Percentiles rank a stretch among this genome's conserved stretches.
These are phyloP conservation scores for Phaetusa simplex DNA, from an alignment of 2,113 vertebrate species.

Conservation along the genomic window DNA sequence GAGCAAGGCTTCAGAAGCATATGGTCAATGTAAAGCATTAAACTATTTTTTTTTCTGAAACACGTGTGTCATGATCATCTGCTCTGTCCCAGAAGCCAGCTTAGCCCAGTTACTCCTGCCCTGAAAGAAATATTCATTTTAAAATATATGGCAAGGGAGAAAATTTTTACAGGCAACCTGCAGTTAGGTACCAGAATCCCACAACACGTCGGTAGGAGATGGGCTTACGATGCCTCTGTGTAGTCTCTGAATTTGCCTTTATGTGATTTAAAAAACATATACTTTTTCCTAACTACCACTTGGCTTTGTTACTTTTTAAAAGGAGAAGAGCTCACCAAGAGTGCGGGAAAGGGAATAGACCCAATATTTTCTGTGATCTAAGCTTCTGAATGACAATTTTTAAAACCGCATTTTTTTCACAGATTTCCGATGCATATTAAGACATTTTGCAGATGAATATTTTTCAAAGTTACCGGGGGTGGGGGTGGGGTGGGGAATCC, in stretches of 20 bases:
- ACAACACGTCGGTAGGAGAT: rapidly evolving
- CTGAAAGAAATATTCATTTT: neutral
- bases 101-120: neutral
- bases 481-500: neutral
- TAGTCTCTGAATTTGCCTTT: neutral
- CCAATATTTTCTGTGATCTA: neutral
- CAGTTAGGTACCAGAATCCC: neutral
- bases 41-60: neutral
- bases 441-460: neutral
- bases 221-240: neutral
- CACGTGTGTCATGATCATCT: neutral
- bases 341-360: neutral
- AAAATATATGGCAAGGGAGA: neutral
- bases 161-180: neutral
- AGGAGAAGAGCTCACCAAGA: neutral
- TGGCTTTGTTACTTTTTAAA: neutral
- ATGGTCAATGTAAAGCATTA: neutral
- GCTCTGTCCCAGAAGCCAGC: neutral
- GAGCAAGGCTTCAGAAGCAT: neutral
- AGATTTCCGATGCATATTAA: neutral
- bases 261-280: neutral
- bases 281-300: neutral
- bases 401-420: neutral
- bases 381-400: neutral
- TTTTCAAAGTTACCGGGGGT: neutral